Percentiles rank a stretch among this genome's conserved stretches.
Evolutionary conservation across 2,888 invertebrate genomes (phyloP).

Genomic region (Leucophenga montana): DNA sequence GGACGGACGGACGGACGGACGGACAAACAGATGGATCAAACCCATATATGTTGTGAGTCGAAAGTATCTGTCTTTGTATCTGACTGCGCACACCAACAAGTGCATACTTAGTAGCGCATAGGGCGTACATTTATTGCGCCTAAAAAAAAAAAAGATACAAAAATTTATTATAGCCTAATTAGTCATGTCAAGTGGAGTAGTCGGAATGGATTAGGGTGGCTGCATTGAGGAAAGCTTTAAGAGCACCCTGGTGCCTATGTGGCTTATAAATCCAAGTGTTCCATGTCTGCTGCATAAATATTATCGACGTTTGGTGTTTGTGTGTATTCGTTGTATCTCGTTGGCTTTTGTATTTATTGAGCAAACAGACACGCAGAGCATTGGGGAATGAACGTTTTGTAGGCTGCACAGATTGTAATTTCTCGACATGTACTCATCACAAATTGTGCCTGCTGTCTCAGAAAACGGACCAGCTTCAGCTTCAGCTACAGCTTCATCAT

Average conservation of each 20-base stretch:
- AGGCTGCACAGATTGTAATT: slow-evolving; percentile 10
- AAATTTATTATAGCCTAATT: slow-evolving; percentile 52
- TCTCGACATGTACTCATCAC: slow-evolving; percentile 36
- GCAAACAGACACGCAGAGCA: slow-evolving; percentile 3
- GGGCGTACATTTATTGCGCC: slow-evolving; percentile 15
- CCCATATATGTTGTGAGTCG: no score
- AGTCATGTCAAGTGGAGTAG: slow-evolving; percentile 46
- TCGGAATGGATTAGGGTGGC: neutral
- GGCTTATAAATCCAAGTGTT: slow-evolving; percentile 1
- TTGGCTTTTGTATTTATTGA: slow-evolving; percentile 4
- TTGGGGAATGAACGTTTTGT: neutral
- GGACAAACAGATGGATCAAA: neutral
- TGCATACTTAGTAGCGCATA: neutral
- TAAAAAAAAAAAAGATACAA: slow-evolving; percentile 2
- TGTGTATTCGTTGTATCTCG: neutral
- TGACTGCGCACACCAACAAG: neutral
- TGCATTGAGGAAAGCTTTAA: neutral
- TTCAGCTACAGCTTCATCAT: slow-evolving; percentile 12
- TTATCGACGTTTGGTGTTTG: slow-evolving; percentile 19
- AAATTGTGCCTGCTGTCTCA: slow-evolving; percentile 39
- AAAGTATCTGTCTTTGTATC: no score
- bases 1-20: neutral
- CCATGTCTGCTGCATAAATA: slow-evolving; percentile 18
- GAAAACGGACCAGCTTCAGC: slow-evolving; percentile 31
- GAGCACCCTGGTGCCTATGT: neutral